Evolutionary conservation across 2,113 vertebrate species (phyloP), one percentile per base, ranked within the genome.

Genomic region (Callipepla californica): DNA sequence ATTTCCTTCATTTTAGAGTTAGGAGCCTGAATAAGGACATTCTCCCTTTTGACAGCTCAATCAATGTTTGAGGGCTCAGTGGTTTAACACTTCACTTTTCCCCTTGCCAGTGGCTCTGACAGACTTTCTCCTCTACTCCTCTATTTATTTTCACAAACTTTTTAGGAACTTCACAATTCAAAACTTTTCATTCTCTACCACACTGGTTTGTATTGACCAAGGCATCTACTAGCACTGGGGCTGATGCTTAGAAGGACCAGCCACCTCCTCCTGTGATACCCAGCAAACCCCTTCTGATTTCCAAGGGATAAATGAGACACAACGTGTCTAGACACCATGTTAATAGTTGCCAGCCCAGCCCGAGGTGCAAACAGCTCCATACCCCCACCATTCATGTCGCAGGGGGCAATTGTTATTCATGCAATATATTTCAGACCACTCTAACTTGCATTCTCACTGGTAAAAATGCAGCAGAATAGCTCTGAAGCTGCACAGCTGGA

Each of bases 201-300:
- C 1, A 0, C 13, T 42, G 13, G 17, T 7, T 11, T 2, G 0
- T 19, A 28, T 72, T 57, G 74, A 53, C 9, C 65, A 66, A 32
- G 5, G 5, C 30, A 77, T 30, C 13, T 45, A 19, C 42, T 44
- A 58, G 11, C 19, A n/a, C n/a, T 19, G 48, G 28, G 34, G 30
- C 20, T 74, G 69, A 28, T n/a, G 28, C 47, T 91, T 32, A 40
- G 51, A 30, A 40, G 51, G 19, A 78, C 21, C 13, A 50, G 25
- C 32, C 55, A 44, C 13, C 9, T 83, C 34, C 61, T 80, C 6
- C 12, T 73, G 44, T 13, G 26, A 53, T 44, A 30, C 21, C 1
- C 4, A 13, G 62, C 92, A 89, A 65, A 18, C 0, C 4, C 9
- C 45, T 76, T 79, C 40, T 11, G 30, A 66, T 61, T 22, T 13